Evolutionary conservation across 1,140 invertebrate species (phyloP), one percentile per base, ranked within the genome.

Genomic region (Drosophila simulans): DNA sequence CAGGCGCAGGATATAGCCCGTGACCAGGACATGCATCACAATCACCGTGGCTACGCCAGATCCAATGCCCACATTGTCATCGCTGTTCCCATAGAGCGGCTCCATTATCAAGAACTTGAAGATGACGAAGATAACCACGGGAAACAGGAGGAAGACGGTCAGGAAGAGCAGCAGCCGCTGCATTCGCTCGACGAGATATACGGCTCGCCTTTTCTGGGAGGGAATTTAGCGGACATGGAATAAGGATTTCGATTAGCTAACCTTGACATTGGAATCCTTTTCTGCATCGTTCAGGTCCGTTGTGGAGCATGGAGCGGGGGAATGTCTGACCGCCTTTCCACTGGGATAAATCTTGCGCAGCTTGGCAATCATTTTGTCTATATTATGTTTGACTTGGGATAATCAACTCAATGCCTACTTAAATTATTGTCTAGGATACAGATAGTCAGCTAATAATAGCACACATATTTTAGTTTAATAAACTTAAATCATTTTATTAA

Each of bases 41-140:
- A 77, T 56, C 4, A 77, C 64, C 0, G 73, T 77, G 43, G 55
- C 73, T 13, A 77, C 20, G 2, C 49, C 55, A 4, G 74, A 60
- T 4, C 74, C 74, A 4, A 77, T 77, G 4, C 48, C 20, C n/a
- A 52, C 63, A 52, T 77, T 69, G 7, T 42, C 8, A 13, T 69
- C 52, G 3, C 37, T 52, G 5, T n/a, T 52, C 8, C 15, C 48
- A 1, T 40, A 40, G 0, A 53, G 35, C 0, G 40, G 34, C 5
- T 49, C 17, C 25, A 69, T 10, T 0, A 77, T 8, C 0, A 45
- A 40, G 17, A 69, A 51, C 56, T 77, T 69, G 3, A 77, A 53
- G 3, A 13, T 34, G 27, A 34, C 25, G 25, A 60, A 77, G 12
- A 69, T 57, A 0, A 69, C 12, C 1, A 77, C 20, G 12, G 74